phyloP scores from a whole-genome alignment of 2,888 invertebrate species.

The Nesidiocoris tenuis region DNA sequence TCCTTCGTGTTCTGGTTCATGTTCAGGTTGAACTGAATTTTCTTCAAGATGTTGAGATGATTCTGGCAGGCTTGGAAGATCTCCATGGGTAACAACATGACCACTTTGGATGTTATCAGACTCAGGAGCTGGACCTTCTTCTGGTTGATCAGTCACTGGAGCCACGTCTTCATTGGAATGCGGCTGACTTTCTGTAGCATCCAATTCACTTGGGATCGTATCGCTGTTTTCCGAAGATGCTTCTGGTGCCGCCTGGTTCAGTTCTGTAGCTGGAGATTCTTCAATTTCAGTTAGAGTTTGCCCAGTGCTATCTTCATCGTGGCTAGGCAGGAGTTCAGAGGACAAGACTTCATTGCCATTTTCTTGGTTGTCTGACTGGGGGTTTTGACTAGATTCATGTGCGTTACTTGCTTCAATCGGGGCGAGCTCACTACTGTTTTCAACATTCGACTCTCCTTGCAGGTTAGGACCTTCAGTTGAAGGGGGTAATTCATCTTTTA shows the following conservation, averaged over 20 bases:
- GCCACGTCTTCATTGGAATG: neutral
- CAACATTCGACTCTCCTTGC: neutral
- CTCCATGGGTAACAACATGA: constrained; percentile 30
- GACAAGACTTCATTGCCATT: constrained; percentile 11
- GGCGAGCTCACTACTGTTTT: neutral
- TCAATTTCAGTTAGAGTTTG: neutral
- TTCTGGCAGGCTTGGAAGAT: constrained; percentile 15
- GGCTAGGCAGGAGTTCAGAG: neutral
- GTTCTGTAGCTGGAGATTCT: neutral
- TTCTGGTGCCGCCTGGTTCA: constrained; percentile 1
- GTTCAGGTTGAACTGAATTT: constrained; percentile 13
- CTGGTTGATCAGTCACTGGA: neutral
- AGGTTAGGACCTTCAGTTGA: constrained; percentile 21
- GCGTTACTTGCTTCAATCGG: constrained; percentile 3
- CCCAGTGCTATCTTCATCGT: neutral
- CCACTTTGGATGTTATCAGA: neutral
- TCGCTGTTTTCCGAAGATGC: neutral
- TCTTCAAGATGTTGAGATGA: neutral
- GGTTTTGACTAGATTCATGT: constrained; percentile 31
- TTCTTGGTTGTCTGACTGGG: neutral
- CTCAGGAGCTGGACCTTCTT: neutral
- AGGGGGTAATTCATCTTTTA: neutral
- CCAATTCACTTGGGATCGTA: neutral
- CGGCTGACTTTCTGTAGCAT: neutral
- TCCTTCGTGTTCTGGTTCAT: constrained; percentile 22